These are phyloP conservation scores for Falcunculus frontatus DNA, from an alignment of 2,113 vertebrate genomes.

Conservation along the genomic window DNA sequence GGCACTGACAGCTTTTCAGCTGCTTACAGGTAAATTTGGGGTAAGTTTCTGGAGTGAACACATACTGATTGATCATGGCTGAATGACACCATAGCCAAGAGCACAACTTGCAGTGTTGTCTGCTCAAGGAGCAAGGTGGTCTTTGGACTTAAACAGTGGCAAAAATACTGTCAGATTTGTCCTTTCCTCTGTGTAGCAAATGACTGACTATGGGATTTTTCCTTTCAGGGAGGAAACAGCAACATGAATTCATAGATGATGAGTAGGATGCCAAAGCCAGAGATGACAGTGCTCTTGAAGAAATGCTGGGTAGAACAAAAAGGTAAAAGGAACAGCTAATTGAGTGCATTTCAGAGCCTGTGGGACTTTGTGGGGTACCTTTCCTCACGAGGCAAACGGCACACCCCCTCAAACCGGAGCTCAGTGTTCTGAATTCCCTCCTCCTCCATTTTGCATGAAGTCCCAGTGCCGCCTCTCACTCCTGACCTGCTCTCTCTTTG, in stretches of 20 bases:
- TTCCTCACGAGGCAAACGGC: background rate
- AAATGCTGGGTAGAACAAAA: conserved; percentile 65
- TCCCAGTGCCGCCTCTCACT: background rate
- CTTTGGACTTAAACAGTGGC: background rate
- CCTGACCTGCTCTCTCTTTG: background rate
- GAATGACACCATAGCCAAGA: background rate
- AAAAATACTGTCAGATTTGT: background rate
- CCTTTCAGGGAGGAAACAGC: conserved; percentile 52
- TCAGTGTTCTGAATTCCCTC: background rate
- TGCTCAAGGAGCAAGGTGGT: background rate
- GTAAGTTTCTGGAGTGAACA: background rate
- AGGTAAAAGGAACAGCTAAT: conserved; percentile 57
- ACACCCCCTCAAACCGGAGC: background rate
- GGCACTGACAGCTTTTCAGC: background rate
- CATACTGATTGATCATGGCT: background rate
- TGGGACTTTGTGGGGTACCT: background rate
- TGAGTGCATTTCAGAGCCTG: conserved; percentile 23
- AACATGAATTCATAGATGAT: conserved; percentile 54
- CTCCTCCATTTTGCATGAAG: conserved; percentile 11
- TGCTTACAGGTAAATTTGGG: background rate
- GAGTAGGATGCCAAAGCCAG: conserved; percentile 67
- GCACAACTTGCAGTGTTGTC: background rate
- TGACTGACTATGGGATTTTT: conserved; percentile 48
- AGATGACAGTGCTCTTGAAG: conserved; percentile 66
- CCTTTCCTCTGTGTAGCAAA: background rate